Conservation (phyloP, 53 echinoderm and acorn worm genomes). For the Mesocentrotus franciscanus region DNA sequence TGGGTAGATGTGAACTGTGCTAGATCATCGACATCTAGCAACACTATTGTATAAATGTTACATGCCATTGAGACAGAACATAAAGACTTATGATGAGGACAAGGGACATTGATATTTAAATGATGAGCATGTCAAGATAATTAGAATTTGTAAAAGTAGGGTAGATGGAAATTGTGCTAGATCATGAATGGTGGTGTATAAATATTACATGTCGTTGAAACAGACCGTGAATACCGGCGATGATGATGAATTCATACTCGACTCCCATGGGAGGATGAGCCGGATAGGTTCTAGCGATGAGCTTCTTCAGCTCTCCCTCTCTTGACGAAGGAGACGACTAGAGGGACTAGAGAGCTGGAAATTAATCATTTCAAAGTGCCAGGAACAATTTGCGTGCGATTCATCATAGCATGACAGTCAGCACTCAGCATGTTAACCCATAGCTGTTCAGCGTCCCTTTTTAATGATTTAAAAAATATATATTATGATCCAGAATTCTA, state of each 20-base stretch:
- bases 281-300: neutral
- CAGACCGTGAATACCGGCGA: neutral
- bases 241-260: slow-evolving; percentile 6
- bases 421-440: neutral
- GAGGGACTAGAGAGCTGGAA: slow-evolving; percentile 46
- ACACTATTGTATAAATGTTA: neutral
- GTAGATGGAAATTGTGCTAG: neutral
- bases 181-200: neutral
- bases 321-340: neutral
- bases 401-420: slow-evolving; percentile 39
- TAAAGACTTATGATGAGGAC: neutral
- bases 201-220: neutral
- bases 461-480: neutral
- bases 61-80: too few species aligned
- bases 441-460: neutral
- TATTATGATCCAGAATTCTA: neutral
- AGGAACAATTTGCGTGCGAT: slow-evolving; percentile 55
- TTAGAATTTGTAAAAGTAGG: neutral
- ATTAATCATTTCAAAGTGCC: slow-evolving; percentile 67
- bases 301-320: neutral
- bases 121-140: neutral
- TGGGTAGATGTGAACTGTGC: neutral
- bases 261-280: neutral
- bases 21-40: neutral
- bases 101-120: neutral